Conservation (phyloP, 2,113 vertebrate species). For the Thermophis baileyi region DNA sequence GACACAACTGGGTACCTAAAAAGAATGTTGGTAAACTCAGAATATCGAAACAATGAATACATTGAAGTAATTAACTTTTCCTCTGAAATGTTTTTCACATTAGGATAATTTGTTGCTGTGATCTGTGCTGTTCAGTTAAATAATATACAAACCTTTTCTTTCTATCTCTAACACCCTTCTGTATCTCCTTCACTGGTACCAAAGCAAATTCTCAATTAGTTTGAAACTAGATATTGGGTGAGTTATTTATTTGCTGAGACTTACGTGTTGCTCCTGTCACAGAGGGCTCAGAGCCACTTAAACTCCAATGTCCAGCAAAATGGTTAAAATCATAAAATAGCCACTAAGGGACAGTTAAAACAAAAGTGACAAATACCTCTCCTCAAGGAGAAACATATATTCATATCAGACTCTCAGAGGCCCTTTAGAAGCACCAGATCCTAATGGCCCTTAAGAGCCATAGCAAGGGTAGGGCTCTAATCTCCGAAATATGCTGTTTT, state of each 20-base stretch:
- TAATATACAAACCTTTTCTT: constrained; percentile 27
- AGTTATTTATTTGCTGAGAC: background rate
- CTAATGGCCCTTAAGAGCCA: background rate
- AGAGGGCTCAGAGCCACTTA: background rate
- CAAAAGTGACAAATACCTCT: background rate
- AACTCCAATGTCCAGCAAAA: background rate
- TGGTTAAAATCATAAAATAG: background rate
- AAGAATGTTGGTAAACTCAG: constrained; percentile 29
- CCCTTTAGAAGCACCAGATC: background rate
- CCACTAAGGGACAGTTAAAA: background rate
- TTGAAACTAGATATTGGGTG: background rate
- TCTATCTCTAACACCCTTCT: background rate
- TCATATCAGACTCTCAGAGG: background rate
- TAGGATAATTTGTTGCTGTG: constrained; percentile 4
- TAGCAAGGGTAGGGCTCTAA: background rate
- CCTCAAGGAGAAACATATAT: background rate
- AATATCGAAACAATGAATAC: background rate
- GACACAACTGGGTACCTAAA: background rate
- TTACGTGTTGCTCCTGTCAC: background rate
- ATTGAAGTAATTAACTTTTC: constrained; percentile 8
- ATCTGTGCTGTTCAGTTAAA: constrained; percentile 21
- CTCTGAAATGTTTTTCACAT: constrained; percentile 25
- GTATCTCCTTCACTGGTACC: background rate
- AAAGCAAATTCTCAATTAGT: constrained; percentile 25
- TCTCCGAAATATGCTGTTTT: background rate